Evolutionary conservation across 2,888 invertebrate genomes (phyloP), one percentile per base, ranked within the genome.

Genomic region (Xestia sexstrigata): DNA sequence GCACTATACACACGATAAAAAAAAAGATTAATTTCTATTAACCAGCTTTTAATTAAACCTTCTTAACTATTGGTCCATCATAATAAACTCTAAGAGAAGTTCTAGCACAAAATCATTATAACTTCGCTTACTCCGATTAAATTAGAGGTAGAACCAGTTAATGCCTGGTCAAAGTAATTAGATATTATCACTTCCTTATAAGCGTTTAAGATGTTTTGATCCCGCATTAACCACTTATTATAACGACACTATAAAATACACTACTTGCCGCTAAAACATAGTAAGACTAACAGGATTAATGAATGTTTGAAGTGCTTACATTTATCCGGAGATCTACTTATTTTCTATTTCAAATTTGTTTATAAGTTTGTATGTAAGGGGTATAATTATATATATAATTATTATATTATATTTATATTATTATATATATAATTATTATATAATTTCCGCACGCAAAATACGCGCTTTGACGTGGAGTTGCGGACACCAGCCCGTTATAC

Each of bases 121-220:
- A 45, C 15, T 30, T 15, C 13, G 4, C 30, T 30, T 47, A 66
- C 23, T 49, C 13, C 3, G 15, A 67, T 62, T 71, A 71, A 70
- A 70, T 62, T 60, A 65, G 3, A 49, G 5, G 1, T 39, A 23
- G 26, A 67, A 49, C 63, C 68, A 66, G 55, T 69, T 74, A 63
- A 52, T 66, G 30, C 42, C 20, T 42, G 35, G 63, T 60, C 30
- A 26, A 47, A 62, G 77, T 68, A 83, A 74, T 79, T 47, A 60
- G 79, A 86, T 69, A 69, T 66, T 84, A 84, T 71, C 68, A 83
- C 39, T 87, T 87, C 71, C 74, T 72, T 71, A 71, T 71, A 70
- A 74, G 55, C 30, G 26, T 79, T 62, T 74, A 15, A 74, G 58
- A 83, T 68, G 72, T 74, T 69, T 63, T 58, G 69, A 87, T 74